phyloP scores from a whole-genome alignment of 2,888 invertebrate species.

The Nephrotoma guestfalica region DNA sequence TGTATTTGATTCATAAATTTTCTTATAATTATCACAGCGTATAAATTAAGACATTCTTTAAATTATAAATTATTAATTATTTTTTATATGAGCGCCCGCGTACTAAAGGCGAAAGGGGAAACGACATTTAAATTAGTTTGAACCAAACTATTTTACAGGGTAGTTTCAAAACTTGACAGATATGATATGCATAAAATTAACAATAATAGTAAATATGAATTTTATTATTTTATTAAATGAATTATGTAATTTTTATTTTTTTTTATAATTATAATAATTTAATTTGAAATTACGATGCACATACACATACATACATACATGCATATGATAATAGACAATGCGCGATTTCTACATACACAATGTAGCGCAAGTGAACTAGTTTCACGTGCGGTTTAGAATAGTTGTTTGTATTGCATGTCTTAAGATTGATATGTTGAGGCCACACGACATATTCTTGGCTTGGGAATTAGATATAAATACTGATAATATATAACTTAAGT shows the following conservation, averaged over 20 bases:
- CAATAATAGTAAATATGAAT: background rate
- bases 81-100: background rate
- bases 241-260: background rate
- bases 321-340: background rate
- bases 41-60: background rate
- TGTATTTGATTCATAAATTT: background rate
- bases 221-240: background rate
- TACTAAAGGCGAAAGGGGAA: background rate
- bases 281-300: background rate
- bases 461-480: background rate
- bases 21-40: background rate
- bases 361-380: background rate
- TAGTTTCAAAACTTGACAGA: background rate
- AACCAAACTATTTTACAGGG: background rate
- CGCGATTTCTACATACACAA: background rate
- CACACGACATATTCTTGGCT: background rate
- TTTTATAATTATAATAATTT: background rate
- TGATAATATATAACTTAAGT: background rate
- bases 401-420: background rate
- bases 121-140: background rate
- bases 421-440: background rate
- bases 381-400: background rate
- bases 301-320: background rate
- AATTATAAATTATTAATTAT: background rate
- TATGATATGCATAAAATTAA: background rate